Evolutionary conservation across 2,797 vertebrate genomes (phyloP), one percentile per base, ranked within the genome.

Genomic region (Parambassis ranga): DNA sequence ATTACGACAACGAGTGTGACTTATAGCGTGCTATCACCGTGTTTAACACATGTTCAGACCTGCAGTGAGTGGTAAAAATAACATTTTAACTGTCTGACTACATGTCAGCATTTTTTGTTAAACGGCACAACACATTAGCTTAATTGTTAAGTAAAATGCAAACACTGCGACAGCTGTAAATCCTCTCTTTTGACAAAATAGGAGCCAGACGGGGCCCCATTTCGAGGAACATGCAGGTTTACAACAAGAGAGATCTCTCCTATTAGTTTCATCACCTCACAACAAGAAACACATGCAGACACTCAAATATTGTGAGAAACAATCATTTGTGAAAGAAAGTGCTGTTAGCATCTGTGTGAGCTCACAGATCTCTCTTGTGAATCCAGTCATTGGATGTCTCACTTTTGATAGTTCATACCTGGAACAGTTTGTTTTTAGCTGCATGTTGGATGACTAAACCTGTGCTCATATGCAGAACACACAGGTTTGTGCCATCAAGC

Each of bases 1-100:
- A 62, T 61, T 35, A 37, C n/a, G 47, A 23, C 24, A 30, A 37
- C 49, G 48, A 59, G 50, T 18, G 10, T 42, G 52, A 75, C 47
- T 48, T 63, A 63, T 35, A 65, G 36, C 49, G 47, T 19, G 36
- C n/a, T 62, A 56, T 52, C 75, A 74, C 42, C 15, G 15, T 22
- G 36, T 56, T 59, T 41, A 37, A 4, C 32, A 41, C 4, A 26
- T 35, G 26, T 35, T 65, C 5, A 30, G 10, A 39, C 9, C 16
- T 38, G 14, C 24, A 53, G 18, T 19, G 7, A n/a, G 31, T 14
- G n/a, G n/a, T 7, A 7, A 13, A 13, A 32, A 14, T 22, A 43
- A 23, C 3, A 39, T 32, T 28, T 18, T 6, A 47, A n/a, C n/a
- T n/a, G n/a, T n/a, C n/a, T n/a, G n/a, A 32, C 30, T 31, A 4